Percentiles rank a stretch among this genome's conserved stretches.
These are phyloP conservation scores for Rotaria sp. DNA, from an alignment of 2,888 invertebrate genomes.

Conservation along the genomic window DNA sequence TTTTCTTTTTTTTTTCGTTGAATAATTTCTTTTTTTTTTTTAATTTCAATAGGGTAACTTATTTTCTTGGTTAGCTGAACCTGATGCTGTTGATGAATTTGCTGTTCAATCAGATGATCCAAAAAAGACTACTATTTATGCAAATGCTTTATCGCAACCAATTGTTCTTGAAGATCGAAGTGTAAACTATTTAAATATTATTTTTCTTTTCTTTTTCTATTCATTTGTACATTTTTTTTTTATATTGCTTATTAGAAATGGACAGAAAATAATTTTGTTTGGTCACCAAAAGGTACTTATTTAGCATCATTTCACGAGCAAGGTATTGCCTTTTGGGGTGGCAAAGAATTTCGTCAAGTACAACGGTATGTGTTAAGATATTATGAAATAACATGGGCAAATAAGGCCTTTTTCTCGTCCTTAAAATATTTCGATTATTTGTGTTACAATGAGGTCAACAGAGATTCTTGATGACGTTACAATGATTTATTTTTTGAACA, in stretches of 20 bases:
- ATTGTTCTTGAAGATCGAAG: constrained; percentile 69
- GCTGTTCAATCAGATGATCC: constrained; percentile 75
- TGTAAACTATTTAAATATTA: constrained; percentile 45
- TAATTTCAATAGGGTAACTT: constrained; percentile 63
- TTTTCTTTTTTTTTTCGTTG: background rate
- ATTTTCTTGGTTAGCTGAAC: constrained; percentile 74
- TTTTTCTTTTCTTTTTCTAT: background rate
- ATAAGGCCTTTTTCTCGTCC: too few species aligned
- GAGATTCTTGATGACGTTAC: too few species aligned
- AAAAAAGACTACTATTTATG: constrained; percentile 74
- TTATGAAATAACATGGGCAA: too few species aligned
- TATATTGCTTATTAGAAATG: constrained; percentile 65
- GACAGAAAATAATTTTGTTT: constrained; percentile 89
- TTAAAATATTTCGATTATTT: too few species aligned
- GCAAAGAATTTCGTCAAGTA: constrained; percentile 74
- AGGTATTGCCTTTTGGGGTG: constrained; percentile 95
- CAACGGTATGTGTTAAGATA: background rate
- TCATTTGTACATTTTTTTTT: constrained; percentile 29
- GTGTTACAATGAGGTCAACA: too few species aligned
- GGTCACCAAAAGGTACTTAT: constrained; percentile 95
- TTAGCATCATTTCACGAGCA: constrained; percentile 88
- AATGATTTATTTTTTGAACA: too few species aligned
- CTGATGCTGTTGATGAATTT: constrained; percentile 91
- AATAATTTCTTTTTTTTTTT: constrained; percentile 39
- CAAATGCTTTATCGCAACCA: constrained; percentile 81